Evolutionary conservation across 2,888 invertebrate genomes (phyloP), one percentile per base, ranked within the genome.

Genomic region (Drosophila phalerata): DNA sequence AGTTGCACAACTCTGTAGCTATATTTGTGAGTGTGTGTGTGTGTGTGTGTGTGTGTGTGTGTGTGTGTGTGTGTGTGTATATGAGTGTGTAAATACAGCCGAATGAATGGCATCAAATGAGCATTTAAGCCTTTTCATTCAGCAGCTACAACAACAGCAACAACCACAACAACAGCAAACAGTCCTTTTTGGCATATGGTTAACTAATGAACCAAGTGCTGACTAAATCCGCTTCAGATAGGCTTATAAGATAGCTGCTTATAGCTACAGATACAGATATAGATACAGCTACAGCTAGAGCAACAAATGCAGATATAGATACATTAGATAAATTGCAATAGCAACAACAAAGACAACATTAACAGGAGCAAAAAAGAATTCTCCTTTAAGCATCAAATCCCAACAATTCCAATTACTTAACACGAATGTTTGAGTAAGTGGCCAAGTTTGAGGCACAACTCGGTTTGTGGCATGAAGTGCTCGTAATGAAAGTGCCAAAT

Each of bases 371-470:
- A 5, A 19, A 52, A 42, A 47, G 56, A 61, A 38, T 40, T 28
- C 37, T 55, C 52, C 43, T 51, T 58, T 47, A 65, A 57, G 48
- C 63, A 51, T 58, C 56, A 69, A 80, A 77, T 69, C 78, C 66
- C 53, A 65, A 68, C 63, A 73, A 79, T 85, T 73, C 85, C 83
- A 83, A 83, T 88, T 83, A 83, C 83, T 88, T 85, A 87, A 64
- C 79, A 71, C 72, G 70, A 78, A 71, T 77, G 85, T 70, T 78
- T 76, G 69, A 66, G 64, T 70, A 78, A 81, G 87, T 81, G 81
- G 81, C 74, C 69, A 55, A 69, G 45, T 63, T 66, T 57, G 48
- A 19, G 37, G 45, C 47, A 22, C 37, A 42, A 4, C n/a, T 15
- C 22, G 17, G 45, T 34, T 17, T 34, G 34, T 38, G 56, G 30